Evolutionary conservation across 2,888 invertebrate genomes (phyloP).

Genomic region (Physocephala rufipes): DNA sequence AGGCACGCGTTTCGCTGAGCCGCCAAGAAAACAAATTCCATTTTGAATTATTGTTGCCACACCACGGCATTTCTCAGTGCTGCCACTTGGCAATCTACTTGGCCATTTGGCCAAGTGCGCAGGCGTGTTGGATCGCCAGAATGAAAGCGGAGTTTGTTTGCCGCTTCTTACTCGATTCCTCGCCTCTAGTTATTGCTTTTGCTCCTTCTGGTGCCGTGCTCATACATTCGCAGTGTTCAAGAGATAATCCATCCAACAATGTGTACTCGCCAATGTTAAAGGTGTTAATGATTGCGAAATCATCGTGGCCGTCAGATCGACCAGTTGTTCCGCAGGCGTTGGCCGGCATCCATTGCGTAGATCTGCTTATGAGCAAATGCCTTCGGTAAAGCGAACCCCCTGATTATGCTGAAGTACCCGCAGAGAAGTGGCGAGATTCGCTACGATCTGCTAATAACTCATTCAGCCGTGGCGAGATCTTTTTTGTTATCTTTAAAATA

Average conservation of each 20-base stretch:
- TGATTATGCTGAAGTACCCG: no score
- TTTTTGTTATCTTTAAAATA: slow-evolving; percentile 48
- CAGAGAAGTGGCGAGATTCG: slow-evolving; percentile 50
- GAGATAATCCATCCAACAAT: slow-evolving; percentile 19
- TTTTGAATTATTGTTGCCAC: slow-evolving; percentile 64
- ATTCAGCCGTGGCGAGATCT: slow-evolving; percentile 48
- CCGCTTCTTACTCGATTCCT: neutral
- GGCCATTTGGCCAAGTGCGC: no score
- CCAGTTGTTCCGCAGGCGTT: neutral
- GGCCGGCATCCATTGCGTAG: neutral
- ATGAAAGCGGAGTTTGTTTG: neutral
- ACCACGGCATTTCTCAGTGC: slow-evolving; percentile 23
- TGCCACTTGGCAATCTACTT: slow-evolving; percentile 10
- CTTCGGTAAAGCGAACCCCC: neutral
- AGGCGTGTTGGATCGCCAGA: neutral
- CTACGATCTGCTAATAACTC: slow-evolving; percentile 58
- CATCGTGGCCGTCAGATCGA: neutral
- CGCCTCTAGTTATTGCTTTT: neutral
- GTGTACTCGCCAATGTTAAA: slow-evolving; percentile 42
- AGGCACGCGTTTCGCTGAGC: slow-evolving; percentile 30
- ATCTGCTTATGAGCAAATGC: no score
- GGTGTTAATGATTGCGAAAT: slow-evolving; percentile 57
- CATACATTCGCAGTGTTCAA: slow-evolving; percentile 18
- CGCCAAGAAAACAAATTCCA: slow-evolving; percentile 65
- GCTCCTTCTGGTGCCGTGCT: neutral